These are phyloP conservation scores for Linnaemya tessellans DNA, from an alignment of 2,888 invertebrate species.

Conservation along the genomic window DNA sequence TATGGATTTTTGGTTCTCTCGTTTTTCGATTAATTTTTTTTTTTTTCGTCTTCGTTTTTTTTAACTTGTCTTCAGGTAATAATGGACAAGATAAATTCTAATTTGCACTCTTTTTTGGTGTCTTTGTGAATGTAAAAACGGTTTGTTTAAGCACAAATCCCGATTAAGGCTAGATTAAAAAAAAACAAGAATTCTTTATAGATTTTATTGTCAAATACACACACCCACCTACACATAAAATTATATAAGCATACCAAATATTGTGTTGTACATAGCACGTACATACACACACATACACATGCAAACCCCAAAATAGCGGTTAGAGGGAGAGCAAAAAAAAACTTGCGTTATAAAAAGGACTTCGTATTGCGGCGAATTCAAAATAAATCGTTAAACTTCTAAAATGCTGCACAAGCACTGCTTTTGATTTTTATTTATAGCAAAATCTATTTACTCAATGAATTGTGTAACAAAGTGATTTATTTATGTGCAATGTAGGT, in stretches of 20 bases:
- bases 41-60: background rate
- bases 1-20: background rate
- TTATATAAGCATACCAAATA: background rate
- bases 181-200: background rate
- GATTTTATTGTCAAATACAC: background rate
- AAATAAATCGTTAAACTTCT: conserved; percentile 59
- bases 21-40: conserved; percentile 18
- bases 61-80: conserved; percentile 9
- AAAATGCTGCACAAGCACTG: background rate
- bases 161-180: conserved; percentile 23
- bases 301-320: background rate
- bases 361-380: conserved; percentile 66
- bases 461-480: conserved; percentile 11
- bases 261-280: background rate
- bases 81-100: conserved; percentile 34
- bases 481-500: background rate
- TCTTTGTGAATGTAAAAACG: conserved; percentile 1
- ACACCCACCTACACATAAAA: too few relatives aligned
- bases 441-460: conserved; percentile 6
- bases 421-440: background rate
- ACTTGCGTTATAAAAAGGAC: conserved; percentile 46
- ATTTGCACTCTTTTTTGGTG: conserved; percentile 17
- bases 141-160: conserved; percentile 35
- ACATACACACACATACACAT: conserved; percentile 9
- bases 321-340: background rate